Percentiles rank a stretch among this genome's conserved stretches.
Conservation (phyloP, 2,888 invertebrate genomes). For the Loripinus fragilis region DNA sequence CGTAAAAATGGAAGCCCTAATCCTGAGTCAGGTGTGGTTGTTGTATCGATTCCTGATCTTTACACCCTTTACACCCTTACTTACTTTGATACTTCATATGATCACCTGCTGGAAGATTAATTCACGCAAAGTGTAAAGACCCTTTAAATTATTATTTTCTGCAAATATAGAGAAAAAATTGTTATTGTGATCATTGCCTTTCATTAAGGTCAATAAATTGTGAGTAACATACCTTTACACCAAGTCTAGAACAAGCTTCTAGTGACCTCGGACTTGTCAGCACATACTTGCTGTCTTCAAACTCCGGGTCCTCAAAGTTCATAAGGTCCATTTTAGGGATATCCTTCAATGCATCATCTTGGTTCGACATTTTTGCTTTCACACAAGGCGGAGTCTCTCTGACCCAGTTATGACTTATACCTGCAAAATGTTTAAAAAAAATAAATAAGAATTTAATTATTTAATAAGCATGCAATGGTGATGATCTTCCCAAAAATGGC, state of each 20-base stretch:
- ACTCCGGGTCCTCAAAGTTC: constrained; percentile 85
- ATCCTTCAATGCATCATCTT: constrained; percentile 86
- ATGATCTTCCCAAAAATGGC: background rate
- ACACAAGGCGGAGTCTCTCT: background rate
- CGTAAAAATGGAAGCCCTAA: too few species aligned
- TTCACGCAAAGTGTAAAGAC: too few species aligned
- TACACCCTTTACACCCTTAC: too few species aligned
- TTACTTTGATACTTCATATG: too few species aligned
- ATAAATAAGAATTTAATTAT: background rate
- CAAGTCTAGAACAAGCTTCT: constrained; percentile 85
- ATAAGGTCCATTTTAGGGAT: constrained; percentile 82
- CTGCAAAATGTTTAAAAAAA: background rate
- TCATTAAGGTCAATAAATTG: too few species aligned
- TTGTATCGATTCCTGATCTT: too few species aligned
- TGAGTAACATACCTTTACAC: constrained; percentile 84
- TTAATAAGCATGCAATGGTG: background rate
- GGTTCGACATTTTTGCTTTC: constrained; percentile 23
- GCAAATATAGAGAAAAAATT: too few species aligned
- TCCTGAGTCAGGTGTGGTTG: too few species aligned
- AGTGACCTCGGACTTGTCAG: constrained; percentile 86
- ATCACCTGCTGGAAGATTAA: too few species aligned
- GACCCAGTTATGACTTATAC: background rate
- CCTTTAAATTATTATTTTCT: too few species aligned
- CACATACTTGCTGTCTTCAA: constrained; percentile 85
- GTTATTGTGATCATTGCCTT: too few species aligned